Evolutionary conservation across 2,113 vertebrate species (phyloP).

Genomic region (Amphiprion percula): DNA sequence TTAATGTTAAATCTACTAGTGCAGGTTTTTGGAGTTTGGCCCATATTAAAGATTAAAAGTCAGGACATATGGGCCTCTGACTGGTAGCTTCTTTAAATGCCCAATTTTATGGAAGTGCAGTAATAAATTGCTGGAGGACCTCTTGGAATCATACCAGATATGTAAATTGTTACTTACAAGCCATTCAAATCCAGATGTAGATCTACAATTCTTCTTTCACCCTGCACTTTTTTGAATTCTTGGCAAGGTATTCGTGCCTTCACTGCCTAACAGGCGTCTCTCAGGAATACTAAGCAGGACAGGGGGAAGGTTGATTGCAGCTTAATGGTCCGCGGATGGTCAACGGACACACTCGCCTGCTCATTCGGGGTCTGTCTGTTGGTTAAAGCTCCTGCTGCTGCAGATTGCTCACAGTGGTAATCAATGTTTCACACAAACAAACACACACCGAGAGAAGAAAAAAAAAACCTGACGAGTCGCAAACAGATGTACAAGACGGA

Average conservation of each 20-base stretch:
- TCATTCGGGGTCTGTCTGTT: slow-evolving; percentile 3
- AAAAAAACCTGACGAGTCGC: not conserved
- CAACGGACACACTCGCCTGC: slow-evolving; percentile 32
- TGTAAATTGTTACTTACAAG: not conserved
- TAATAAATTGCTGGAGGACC: not conserved
- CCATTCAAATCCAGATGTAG: not conserved
- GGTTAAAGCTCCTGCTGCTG: slow-evolving; percentile 19
- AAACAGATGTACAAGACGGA: slow-evolving; percentile 2
- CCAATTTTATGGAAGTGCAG: not conserved
- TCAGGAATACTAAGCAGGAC: slow-evolving; percentile 50
- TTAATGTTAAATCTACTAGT: not conserved
- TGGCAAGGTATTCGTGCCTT: not conserved
- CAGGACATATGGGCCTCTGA: not conserved
- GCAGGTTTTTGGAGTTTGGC: not conserved
- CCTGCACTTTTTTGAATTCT: slow-evolving; percentile 2
- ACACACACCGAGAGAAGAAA: not conserved
- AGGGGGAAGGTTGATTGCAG: slow-evolving; percentile 33
- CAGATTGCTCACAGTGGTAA: slow-evolving; percentile 46
- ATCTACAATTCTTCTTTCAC: not conserved
- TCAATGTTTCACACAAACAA: slow-evolving; percentile 42
- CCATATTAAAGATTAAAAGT: not conserved
- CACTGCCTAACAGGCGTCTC: slow-evolving; percentile 1
- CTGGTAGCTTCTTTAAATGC: not conserved
- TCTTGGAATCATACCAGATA: not conserved
- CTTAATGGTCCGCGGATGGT: slow-evolving; percentile 35